A percentile compares a stretch with the other conserved stretches of the same genome.
These are phyloP conservation scores for Chelmon rostratus DNA, from an alignment of 2,797 vertebrate species.

Conservation along the genomic window DNA sequence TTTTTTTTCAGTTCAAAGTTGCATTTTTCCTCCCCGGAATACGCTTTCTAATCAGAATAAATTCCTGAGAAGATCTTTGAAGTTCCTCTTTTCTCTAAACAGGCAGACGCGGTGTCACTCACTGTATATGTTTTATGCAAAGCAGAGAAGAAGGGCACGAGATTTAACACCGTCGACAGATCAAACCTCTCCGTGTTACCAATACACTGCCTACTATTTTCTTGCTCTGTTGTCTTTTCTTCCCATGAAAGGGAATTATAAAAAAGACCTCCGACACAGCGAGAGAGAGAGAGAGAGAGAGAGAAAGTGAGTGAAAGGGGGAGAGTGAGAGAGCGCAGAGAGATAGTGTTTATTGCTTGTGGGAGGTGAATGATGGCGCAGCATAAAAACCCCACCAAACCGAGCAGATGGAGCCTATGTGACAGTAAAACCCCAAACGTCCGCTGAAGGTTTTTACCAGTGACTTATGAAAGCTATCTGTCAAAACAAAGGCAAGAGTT, in stretches of 20 bases:
- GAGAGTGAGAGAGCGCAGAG: conserved; percentile 44
- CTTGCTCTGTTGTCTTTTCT: conserved; percentile 72
- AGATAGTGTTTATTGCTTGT: conserved; percentile 86
- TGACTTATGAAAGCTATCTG: conserved; percentile 90
- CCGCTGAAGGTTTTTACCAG: conserved; percentile 84
- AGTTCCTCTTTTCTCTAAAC: conserved; percentile 45
- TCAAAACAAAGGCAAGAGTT: conserved; percentile 86
- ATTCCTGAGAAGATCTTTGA: conserved; percentile 66
- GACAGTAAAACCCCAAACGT: conserved; percentile 89
- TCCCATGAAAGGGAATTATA: conserved; percentile 77
- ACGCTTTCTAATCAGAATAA: conserved; percentile 58
- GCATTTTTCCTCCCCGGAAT: conserved; percentile 29
- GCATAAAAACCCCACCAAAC: conserved; percentile 85
- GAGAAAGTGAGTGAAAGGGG: conserved; percentile 41
- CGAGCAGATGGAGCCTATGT: conserved; percentile 88
- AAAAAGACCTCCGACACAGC: conserved; percentile 70
- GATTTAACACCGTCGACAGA: conserved; percentile 63
- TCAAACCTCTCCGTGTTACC: conserved; percentile 64
- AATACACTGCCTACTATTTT: conserved; percentile 59
- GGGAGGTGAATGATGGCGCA: conserved; percentile 86
- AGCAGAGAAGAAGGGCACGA: conserved; percentile 55
- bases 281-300: conserved; percentile 42
- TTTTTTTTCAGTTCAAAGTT: conserved; percentile 51
- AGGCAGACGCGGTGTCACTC: conserved; percentile 53
- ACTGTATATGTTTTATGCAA: conserved; percentile 66